Evolutionary conservation across 1,140 invertebrate genomes (phyloP).

Genomic region (Papilio aristodemus): DNA sequence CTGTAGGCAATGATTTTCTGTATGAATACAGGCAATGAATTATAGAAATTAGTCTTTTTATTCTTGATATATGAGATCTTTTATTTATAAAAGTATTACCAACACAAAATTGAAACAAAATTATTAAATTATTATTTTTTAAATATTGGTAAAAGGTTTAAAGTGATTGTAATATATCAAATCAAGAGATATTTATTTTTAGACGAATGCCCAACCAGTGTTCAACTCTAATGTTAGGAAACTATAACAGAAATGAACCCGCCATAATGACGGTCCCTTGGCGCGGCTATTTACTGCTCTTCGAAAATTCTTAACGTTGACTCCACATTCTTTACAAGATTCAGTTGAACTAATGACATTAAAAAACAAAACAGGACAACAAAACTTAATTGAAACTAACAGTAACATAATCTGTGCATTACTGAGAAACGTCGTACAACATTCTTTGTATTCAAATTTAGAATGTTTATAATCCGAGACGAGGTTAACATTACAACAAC

Average conservation of each 20-base stretch:
- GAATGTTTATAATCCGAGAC: slow-evolving; percentile 50
- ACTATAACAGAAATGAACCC: slow-evolving; percentile 55
- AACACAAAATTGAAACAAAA: background rate
- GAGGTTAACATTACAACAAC: slow-evolving; percentile 55
- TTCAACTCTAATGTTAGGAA: slow-evolving; percentile 60
- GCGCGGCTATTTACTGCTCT: slow-evolving; percentile 60
- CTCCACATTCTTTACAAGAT: slow-evolving; percentile 57
- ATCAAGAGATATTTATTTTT: slow-evolving; percentile 59
- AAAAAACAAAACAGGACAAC: slow-evolving; percentile 55
- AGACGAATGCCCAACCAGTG: slow-evolving; percentile 59
- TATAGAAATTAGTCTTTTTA: no score
- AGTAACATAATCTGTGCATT: slow-evolving; percentile 59
- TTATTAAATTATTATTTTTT: background rate
- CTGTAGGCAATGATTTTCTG: background rate
- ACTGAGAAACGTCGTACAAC: slow-evolving; percentile 48
- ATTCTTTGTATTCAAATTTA: slow-evolving; percentile 67
- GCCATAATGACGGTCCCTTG: slow-evolving; percentile 62
- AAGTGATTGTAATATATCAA: slow-evolving; percentile 38
- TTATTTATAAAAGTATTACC: no score
- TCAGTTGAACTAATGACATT: slow-evolving; percentile 57
- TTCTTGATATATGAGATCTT: no score
- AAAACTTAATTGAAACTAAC: slow-evolving; percentile 55
- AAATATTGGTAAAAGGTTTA: background rate
- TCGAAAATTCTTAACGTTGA: slow-evolving; percentile 57
- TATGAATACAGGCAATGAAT: background rate